Evolutionary conservation across 2,113 vertebrate genomes (phyloP).

Genomic region (Alaudala cheleensis): DNA sequence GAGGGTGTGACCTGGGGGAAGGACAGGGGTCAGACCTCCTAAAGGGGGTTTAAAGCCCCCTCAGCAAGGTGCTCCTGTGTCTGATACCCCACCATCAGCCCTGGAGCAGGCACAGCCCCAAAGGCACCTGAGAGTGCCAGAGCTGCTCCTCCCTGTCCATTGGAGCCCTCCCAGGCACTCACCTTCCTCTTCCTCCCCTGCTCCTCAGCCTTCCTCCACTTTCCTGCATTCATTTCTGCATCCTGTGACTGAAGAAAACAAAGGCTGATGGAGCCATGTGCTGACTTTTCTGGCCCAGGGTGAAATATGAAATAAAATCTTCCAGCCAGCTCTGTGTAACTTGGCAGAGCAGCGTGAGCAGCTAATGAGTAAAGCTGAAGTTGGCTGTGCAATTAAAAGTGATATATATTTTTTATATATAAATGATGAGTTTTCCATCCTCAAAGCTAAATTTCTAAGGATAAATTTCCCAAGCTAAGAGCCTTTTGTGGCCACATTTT

Average conservation of each 20-base stretch:
- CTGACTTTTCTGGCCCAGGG: conserved; percentile 31
- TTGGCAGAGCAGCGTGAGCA: neutral
- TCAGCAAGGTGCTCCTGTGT: neutral
- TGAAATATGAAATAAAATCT: conserved; percentile 34
- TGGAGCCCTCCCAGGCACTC: neutral
- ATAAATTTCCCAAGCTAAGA: conserved; percentile 36
- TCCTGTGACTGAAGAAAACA: neutral
- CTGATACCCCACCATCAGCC: neutral
- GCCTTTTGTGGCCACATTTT: conserved; percentile 40
- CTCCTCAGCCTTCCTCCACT: neutral
- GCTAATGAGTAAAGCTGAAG: conserved; percentile 62
- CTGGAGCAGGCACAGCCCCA: neutral
- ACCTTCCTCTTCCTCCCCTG: neutral
- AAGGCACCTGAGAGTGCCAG: neutral
- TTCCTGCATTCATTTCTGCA: neutral
- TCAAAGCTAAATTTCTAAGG: conserved; percentile 51
- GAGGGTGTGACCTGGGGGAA: neutral
- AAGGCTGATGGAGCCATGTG: neutral
- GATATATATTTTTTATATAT: conserved; percentile 53
- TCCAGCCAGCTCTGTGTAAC: conserved; percentile 48
- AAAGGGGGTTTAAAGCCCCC: neutral
- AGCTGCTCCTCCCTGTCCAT: neutral
- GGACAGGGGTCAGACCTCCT: neutral
- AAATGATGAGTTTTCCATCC: conserved; percentile 67
- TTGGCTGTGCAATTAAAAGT: conserved; percentile 55